phyloP scores from a whole-genome alignment of 2,113 vertebrate species.

The Heterotis niloticus region DNA sequence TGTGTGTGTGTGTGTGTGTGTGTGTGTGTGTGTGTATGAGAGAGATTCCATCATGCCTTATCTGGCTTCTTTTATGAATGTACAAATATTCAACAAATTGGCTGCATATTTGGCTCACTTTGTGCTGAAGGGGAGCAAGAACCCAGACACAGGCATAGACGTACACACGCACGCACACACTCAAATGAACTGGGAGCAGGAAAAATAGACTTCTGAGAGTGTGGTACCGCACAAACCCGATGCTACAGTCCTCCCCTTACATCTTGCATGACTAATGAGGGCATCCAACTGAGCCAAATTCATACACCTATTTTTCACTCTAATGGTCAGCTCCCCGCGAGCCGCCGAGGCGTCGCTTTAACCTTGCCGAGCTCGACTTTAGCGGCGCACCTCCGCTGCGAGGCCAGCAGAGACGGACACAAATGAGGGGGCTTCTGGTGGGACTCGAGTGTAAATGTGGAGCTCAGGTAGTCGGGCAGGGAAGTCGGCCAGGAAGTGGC shows the following conservation, averaged over 20 bases:
- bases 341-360: background rate
- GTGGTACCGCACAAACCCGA: background rate
- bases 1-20: background rate
- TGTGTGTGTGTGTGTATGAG: background rate
- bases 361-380: too few relatives aligned
- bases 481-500: too few relatives aligned
- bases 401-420: too few relatives aligned
- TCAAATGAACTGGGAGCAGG: background rate
- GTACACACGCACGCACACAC: background rate
- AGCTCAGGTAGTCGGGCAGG: too few relatives aligned
- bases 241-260: background rate
- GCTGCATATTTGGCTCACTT: background rate
- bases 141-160: background rate
- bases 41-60: background rate
- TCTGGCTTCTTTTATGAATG: background rate
- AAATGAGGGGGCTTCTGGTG: too few relatives aligned
- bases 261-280: constrained; percentile 6
- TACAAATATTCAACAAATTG: constrained; percentile 24
- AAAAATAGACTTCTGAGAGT: background rate
- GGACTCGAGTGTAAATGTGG: too few relatives aligned
- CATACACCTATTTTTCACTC: constrained; percentile 12
- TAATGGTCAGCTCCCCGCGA: constrained; percentile 17
- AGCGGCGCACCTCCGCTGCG: too few relatives aligned
- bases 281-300: background rate
- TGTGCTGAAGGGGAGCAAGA: background rate